Evolutionary conservation across 2,888 invertebrate genomes (phyloP).

Genomic region (Mayetiola destructor): DNA sequence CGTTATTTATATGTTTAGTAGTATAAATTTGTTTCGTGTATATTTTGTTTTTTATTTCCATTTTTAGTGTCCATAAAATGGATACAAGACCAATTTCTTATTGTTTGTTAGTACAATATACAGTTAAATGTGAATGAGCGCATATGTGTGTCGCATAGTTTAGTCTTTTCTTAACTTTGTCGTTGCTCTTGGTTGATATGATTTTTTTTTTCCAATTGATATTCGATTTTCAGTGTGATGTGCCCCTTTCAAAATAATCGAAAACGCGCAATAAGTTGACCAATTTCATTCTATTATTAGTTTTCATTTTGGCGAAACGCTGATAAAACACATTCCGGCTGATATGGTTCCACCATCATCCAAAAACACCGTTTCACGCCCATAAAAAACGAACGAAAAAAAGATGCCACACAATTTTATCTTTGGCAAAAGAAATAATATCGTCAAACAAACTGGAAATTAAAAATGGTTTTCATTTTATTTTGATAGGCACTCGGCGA

Average conservation of each 20-base stretch:
- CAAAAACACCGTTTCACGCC: too few species aligned
- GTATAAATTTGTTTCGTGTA: too few species aligned
- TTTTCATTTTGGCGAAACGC: conserved; percentile 11
- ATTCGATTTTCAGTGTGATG: conserved; percentile 2
- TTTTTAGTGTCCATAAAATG: conserved; percentile 10
- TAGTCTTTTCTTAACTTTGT: neutral
- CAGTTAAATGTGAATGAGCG: neutral
- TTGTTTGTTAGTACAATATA: conserved; percentile 10
- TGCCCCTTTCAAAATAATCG: neutral
- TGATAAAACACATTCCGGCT: conserved; percentile 8
- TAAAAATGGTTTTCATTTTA: too few species aligned
- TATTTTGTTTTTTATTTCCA: conserved; percentile 11
- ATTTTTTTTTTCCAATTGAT: neutral
- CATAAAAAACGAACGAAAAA: too few species aligned
- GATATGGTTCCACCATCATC: too few species aligned
- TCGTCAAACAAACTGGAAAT: too few species aligned
- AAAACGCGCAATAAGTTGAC: neutral
- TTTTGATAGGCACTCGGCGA: too few species aligned
- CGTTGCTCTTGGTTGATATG: neutral
- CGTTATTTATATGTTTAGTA: conserved; percentile 13
- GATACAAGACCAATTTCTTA: conserved; percentile 9
- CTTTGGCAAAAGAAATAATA: too few species aligned
- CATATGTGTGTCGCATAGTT: neutral
- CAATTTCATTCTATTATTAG: conserved; percentile 9
- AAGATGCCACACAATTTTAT: too few species aligned